Evolutionary conservation across 2,888 invertebrate genomes (phyloP), one percentile per base, ranked within the genome.

Genomic region (Leucoma salicis): DNA sequence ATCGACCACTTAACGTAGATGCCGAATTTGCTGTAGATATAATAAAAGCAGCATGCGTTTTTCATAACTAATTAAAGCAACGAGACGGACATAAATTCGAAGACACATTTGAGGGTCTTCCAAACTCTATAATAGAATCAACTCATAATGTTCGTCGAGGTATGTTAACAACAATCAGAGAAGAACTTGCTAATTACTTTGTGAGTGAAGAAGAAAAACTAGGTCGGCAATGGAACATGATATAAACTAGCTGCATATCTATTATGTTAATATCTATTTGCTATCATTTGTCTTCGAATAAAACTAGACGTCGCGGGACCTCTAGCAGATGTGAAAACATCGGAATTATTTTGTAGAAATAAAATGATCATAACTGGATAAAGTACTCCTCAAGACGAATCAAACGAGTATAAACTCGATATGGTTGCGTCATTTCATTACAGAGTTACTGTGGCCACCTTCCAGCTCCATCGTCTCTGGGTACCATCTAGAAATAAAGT

Each of bases 131-230:
- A 47, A 28, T 47, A 53, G 39, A 54, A 39, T 45, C 43, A 57
- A 50, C 51, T 31, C 55, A 47, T 47, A 32, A 55, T 35, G 50
- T 53, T 58, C 51, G 46, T 32, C 53, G 37, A 56, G 52, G 59
- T 49, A 53, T 51, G 46, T 54, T 51, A 49, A 53, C 49, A 52
- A 49, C 52, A 52, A 50, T 53, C 54, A 37, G 54, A 27, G 51
- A 55, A 47, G 47, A 55, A 53, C 57, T 60, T 53, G 53, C 53
- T 33, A 53, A 59, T 48, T 59, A 59, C 46, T 59, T 57, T 52
- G 59, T 60, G 49, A 55, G 59, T 40, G 54, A 57, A 49, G 59
- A 54, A 54, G 59, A 53, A 33, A 53, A 53, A 55, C 42, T 57
- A 55, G 53, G 53, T 53, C 50, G 57, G 52, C 54, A 57, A 51